Base-by-base conservation (phyloP, 2,113 vertebrate genomes). In the Channa maculata region DNA sequence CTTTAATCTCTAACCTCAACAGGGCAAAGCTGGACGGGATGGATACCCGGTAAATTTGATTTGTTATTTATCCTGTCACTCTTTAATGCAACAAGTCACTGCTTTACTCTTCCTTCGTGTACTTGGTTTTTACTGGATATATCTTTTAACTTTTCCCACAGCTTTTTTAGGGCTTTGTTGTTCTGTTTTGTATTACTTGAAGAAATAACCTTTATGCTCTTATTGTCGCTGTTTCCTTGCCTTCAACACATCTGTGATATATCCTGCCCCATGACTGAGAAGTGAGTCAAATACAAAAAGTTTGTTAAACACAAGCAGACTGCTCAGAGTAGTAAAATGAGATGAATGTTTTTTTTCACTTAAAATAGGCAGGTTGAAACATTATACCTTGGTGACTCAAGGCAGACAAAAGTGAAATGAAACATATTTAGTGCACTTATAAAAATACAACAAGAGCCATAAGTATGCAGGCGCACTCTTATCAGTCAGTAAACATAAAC, bases 11-110 rank as follows among this genome's bases (percentile, higher is more conserved):
- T 94, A 95, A 95, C 94, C 90, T 94, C 91, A 92, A 94, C 96
- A 99, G 97, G 97, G 97, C 90, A 96, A 96, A 88, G 93, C 95
- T 92, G 97, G 97, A 97, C 96, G 97, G 8, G 97, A 98, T 90
- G 97, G 97, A 94, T 99, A 98, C 91, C 97, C 97, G 97, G 97
- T 99, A 99, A 99, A 95, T 95, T 91, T 82, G 36, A 80, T 72
- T 88, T 85, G 52, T 81, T 89, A 76, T 86, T 83, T 81, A 84
- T 75, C 69, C 75, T 90, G 15, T 88, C 85, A 79, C 81, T 86
- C 45, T 82, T 90, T 73, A 39, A 39, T 50, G 82, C 38, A 84
- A 45, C 72, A 67, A 74, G 76, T 87, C 41, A 53, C 5, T 4
- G 39, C 38, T 65, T 71, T 58, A 1, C 69, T 77, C 60, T n/a